Evolutionary conservation across 2,113 vertebrate species (phyloP).

Genomic region (Chaetorhynchus papuensis): DNA sequence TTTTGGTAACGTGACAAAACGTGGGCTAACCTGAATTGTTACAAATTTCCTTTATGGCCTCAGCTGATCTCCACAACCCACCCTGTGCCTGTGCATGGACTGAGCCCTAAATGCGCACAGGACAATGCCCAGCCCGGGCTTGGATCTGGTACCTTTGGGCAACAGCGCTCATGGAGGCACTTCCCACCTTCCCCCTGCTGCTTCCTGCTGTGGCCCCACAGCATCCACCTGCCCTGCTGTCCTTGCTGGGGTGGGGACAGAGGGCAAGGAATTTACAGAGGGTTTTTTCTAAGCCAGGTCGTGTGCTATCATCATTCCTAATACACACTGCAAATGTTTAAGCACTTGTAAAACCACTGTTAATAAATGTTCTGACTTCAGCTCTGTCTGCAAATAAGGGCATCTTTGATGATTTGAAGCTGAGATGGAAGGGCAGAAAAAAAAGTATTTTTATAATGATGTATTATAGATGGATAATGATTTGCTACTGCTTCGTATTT

Average conservation of each 20-base stretch:
- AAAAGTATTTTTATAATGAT: not conserved
- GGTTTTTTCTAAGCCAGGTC: not conserved
- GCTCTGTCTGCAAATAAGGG: not conserved
- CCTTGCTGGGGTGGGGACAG: not conserved
- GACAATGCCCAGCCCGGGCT: not conserved
- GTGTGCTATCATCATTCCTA: not conserved
- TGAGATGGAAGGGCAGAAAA: not conserved
- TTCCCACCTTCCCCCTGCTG: not conserved
- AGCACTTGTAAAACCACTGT: not conserved
- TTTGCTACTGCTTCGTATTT: not conserved
- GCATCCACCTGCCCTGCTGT: not conserved
- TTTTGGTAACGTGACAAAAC: not conserved
- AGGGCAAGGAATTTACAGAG: not conserved
- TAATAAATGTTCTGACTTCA: not conserved
- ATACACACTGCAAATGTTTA: not conserved
- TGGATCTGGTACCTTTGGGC: not conserved
- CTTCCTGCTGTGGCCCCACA: not conserved
- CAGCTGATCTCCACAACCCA: not conserved
- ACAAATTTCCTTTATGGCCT: not conserved
- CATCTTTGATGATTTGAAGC: not conserved
- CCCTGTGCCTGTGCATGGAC: not conserved
- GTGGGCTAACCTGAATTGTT: not conserved
- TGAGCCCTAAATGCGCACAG: rapidly evolving
- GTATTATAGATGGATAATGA: not conserved
- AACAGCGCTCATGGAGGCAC: rapidly evolving